Conservation (phyloP, 2,888 invertebrate genomes). For the Eubasilissa splendida region DNA sequence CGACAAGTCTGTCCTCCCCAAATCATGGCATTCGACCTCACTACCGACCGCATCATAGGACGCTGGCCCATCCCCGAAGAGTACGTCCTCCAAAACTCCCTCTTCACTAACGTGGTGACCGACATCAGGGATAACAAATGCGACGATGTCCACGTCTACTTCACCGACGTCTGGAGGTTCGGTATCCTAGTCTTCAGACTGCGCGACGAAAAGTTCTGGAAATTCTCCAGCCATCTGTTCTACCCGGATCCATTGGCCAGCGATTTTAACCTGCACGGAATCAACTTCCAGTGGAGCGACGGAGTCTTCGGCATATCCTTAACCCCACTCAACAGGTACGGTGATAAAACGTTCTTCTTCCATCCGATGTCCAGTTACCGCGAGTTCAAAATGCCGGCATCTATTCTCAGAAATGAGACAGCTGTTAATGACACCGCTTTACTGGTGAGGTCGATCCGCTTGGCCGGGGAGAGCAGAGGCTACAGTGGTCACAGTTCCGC, state of each 20-base stretch:
- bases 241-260: conserved; percentile 83
- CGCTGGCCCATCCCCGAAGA: conserved; percentile 78
- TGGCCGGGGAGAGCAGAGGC: conserved; percentile 73
- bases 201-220: conserved; percentile 74
- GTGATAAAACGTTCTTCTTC: conserved; percentile 81
- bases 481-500: conserved; percentile 80
- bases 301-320: conserved; percentile 85
- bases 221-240: conserved; percentile 79
- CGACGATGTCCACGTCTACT: conserved; percentile 77
- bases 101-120: conserved; percentile 79
- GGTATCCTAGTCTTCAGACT: conserved; percentile 77
- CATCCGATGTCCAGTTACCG: conserved; percentile 88
- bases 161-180: conserved; percentile 81
- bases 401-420: conserved; percentile 76
- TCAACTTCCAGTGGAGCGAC: conserved; percentile 88
- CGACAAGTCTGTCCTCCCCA: conserved; percentile 83
- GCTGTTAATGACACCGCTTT: conserved; percentile 63
- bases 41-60: conserved; percentile 75
- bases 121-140: conserved; percentile 76
- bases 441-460: conserved; percentile 62
- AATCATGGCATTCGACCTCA: conserved; percentile 80
- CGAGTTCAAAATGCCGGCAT: conserved; percentile 82
- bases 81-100: conserved; percentile 77
- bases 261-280: conserved; percentile 81
- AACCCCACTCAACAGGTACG: conserved; percentile 70